Evolutionary conservation across 2,113 vertebrate genomes (phyloP).

Genomic region (Donacobius atricapilla): DNA sequence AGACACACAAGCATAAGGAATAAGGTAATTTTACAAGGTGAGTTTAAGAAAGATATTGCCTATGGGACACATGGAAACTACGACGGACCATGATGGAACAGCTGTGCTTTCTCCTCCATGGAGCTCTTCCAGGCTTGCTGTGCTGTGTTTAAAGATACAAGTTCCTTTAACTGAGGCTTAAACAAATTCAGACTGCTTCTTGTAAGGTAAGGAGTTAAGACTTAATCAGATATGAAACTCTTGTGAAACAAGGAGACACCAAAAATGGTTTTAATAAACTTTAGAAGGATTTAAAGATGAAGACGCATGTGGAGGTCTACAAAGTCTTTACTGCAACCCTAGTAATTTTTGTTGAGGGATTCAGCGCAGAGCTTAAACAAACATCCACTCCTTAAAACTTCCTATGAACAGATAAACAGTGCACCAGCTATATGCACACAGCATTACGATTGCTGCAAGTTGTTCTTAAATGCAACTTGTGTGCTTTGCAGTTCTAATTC

Average conservation of each 20-base stretch:
- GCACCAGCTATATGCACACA: not conserved
- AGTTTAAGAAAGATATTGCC: constrained; percentile 55
- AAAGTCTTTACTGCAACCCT: not conserved
- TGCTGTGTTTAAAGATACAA: constrained; percentile 39
- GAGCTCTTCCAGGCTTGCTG: not conserved
- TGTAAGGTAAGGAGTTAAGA: not conserved
- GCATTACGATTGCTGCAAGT: not conserved
- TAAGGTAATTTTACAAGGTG: constrained; percentile 38
- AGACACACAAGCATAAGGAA: constrained; percentile 44
- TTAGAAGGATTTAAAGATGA: not conserved
- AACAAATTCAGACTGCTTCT: constrained; percentile 1
- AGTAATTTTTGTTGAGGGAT: constrained; percentile 32
- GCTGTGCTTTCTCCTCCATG: constrained; percentile 32
- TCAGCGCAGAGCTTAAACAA: constrained; percentile 23
- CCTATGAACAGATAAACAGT: not conserved
- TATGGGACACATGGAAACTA: constrained; percentile 11
- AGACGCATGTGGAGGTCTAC: not conserved
- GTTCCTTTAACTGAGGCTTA: constrained; percentile 49
- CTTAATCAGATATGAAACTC: constrained; percentile 15
- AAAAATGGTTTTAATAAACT: constrained; percentile 19
- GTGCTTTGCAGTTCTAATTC: not conserved
- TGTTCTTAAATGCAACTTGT: not conserved
- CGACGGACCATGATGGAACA: constrained; percentile 44
- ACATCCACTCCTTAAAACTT: constrained; percentile 22
- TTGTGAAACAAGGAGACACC: not conserved